Evolutionary conservation across 2,888 invertebrate species (phyloP).

Genomic region (Timema podura): DNA sequence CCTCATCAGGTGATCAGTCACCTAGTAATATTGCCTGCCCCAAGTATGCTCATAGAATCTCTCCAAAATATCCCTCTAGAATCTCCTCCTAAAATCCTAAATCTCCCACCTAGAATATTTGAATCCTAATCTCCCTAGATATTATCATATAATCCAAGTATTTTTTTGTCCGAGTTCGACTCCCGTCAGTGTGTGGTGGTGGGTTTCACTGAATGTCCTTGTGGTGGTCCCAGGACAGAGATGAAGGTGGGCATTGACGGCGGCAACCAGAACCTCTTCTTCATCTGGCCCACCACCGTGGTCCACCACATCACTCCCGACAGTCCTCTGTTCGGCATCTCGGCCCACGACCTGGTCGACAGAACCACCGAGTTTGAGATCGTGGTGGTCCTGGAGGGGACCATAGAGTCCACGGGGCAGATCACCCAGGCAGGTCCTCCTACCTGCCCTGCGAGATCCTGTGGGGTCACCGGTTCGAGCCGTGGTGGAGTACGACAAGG

Average conservation of each 20-base stretch:
- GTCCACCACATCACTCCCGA: neutral
- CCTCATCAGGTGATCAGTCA: conserved; percentile 54
- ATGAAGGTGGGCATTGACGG: conserved; percentile 2
- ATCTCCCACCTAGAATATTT: too few relatives aligned
- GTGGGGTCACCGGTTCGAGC: conserved; percentile 13
- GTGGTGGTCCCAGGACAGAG: neutral
- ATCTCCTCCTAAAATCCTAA: too few relatives aligned
- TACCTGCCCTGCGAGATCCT: conserved; percentile 10
- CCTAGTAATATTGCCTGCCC: too few relatives aligned
- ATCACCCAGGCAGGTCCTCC: conserved; percentile 9
- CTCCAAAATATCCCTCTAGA: too few relatives aligned
- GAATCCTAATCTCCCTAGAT: too few relatives aligned
- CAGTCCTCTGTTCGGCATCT: conserved; percentile 1
- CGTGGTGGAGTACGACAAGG: conserved; percentile 1
- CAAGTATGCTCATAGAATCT: too few relatives aligned
- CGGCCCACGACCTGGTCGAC: conserved; percentile 3
- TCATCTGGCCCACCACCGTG: conserved; percentile 10
- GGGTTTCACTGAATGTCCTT: too few relatives aligned
- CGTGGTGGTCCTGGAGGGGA: conserved; percentile 5
- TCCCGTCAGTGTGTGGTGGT: too few relatives aligned
- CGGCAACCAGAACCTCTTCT: conserved; percentile 13
- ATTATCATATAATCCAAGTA: too few relatives aligned
- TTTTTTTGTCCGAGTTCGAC: too few relatives aligned
- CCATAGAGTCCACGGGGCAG: conserved; percentile 13
- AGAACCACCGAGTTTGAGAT: conserved; percentile 6